These are phyloP conservation scores for Danaus melanippus DNA, from an alignment of 1,140 invertebrate species.

Conservation along the genomic window DNA sequence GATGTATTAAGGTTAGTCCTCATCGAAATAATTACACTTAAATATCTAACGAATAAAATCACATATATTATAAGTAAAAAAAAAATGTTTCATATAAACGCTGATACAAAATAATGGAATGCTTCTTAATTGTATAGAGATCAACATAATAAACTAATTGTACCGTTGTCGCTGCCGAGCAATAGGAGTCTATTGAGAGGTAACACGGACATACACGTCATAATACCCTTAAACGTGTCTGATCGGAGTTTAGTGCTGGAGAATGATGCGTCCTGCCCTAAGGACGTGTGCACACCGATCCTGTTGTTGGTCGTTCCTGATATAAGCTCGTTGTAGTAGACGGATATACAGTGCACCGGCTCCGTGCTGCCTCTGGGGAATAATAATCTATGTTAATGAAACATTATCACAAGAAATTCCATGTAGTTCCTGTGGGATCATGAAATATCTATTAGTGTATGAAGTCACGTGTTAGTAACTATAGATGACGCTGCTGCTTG, in stretches of 20 bases:
- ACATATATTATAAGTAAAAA: slow-evolving; percentile 4
- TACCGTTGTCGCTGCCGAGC: slow-evolving; percentile 92
- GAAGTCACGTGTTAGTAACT: too few relatives aligned
- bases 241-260: slow-evolving; percentile 88
- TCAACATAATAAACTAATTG: slow-evolving; percentile 88
- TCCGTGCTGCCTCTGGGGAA: slow-evolving; percentile 82
- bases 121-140: slow-evolving; percentile 7
- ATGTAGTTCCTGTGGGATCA: too few relatives aligned
- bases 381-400: slow-evolving; percentile 6
- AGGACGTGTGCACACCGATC: slow-evolving; percentile 88
- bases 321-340: slow-evolving; percentile 83
- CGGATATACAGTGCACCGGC: slow-evolving; percentile 89
- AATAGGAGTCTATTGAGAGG: slow-evolving; percentile 91
- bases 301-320: slow-evolving; percentile 90
- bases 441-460: too few relatives aligned
- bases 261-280: slow-evolving; percentile 82
- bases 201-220: slow-evolving; percentile 90
- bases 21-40: neutral
- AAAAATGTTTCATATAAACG: slow-evolving; percentile 1
- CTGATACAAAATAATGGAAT: neutral
- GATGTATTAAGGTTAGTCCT: slow-evolving; percentile 1
- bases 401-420: too few relatives aligned
- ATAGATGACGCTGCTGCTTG: too few relatives aligned
- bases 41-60: slow-evolving; percentile 5
- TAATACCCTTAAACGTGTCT: slow-evolving; percentile 91